Evolutionary conservation across 2,888 invertebrate species (phyloP).

Genomic region (Pristionchus mayeri): DNA sequence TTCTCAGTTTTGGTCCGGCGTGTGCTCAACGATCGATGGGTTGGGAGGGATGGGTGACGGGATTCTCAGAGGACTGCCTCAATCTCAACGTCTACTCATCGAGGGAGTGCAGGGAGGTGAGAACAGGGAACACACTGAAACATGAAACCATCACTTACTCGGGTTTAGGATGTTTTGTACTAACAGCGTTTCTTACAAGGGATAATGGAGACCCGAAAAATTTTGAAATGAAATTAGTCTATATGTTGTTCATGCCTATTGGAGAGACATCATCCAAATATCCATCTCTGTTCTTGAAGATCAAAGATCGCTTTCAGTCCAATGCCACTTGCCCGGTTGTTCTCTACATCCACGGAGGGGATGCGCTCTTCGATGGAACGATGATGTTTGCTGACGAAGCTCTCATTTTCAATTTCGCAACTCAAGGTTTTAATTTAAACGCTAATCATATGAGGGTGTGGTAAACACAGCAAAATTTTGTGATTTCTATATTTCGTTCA

Average conservation of each 20-base stretch:
- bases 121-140: no score
- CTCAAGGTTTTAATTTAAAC: not conserved
- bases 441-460: no score
- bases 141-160: no score
- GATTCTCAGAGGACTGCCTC: slow-evolving; percentile 42
- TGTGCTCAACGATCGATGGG: not conserved
- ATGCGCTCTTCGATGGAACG: slow-evolving; percentile 35
- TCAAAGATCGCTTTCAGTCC: slow-evolving; percentile 9
- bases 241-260: no score
- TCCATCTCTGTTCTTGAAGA: no score
- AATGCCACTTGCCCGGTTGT: not conserved
- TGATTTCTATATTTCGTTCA: no score
- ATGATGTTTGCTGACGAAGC: slow-evolving; percentile 26
- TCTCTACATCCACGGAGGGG: slow-evolving; percentile 38
- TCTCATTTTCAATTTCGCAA: not conserved
- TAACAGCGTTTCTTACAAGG: no score
- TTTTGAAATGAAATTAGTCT: no score
- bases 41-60: not conserved
- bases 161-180: no score
- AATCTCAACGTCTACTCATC: slow-evolving; percentile 40
- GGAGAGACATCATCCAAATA: no score
- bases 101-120: slow-evolving; percentile 1
- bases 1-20: slow-evolving; percentile 32
- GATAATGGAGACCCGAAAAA: no score
- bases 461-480: no score